Base-by-base conservation (phyloP, 2,888 invertebrate species). In the Diadegma fenestrale region DNA sequence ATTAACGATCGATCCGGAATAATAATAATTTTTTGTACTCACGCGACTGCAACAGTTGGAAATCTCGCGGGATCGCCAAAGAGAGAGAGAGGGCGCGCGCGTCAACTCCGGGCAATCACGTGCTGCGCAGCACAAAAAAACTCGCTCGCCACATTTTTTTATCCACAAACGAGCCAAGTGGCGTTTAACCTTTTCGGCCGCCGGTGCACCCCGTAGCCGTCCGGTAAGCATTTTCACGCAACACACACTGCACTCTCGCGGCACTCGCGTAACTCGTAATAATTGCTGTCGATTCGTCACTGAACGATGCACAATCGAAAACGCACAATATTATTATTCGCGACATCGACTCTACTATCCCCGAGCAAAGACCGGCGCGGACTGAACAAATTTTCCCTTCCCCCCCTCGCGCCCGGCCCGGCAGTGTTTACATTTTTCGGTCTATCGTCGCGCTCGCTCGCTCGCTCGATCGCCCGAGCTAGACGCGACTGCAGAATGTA, bases 101-200 rank as follows among this genome's bases (percentile, higher is more conserved):
- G n/a, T n/a, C n/a, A n/a, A n/a, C n/a, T n/a, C n/a, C n/a, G n/a
- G n/a, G n/a, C n/a, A n/a, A n/a, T n/a, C n/a, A n/a, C n/a, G 33
- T 5, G 33, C 33, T 5, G 33, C 33, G 33, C 33, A 4, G 33
- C 33, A 33, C 22, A 19, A 10, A 22, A 58, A 26, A 58, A 19
- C 12, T 58, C 14, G 14, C 12, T 26, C 26, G 26, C 5, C 26
- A 58, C 26, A 26, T 37, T 37, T 58, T 26, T 58, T 26, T 26
- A 14, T 1, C 1, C 14, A 14, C 22, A 58, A 22, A 19, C 22
- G n/a, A 33, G 33, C 33, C 30, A 33, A 61, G 61, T 33, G 63
- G n/a, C 33, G 30, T 63, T 63, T 63, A 63, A 63, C 37, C 37
- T 37, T 37, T 33, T 63, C 8, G 63, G 37, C 37, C 63, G n/a